These are phyloP conservation scores for Chirona hameri DNA, from an alignment of 2,888 invertebrate genomes.

Conservation along the genomic window DNA sequence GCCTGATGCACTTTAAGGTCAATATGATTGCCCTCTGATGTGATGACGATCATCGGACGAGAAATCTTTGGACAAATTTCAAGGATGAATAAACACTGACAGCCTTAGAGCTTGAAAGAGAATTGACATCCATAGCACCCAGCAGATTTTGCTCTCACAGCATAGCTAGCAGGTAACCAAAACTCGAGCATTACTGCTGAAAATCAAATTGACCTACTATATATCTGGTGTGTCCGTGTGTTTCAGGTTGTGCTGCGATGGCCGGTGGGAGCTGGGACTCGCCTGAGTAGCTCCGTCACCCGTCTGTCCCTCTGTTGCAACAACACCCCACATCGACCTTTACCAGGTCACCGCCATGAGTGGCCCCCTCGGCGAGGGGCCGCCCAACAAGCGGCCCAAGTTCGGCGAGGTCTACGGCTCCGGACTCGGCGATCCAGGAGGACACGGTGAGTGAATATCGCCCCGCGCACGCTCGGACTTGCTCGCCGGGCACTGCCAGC, in stretches of 20 bases:
- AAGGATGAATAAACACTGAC: no score
- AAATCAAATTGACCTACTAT: no score
- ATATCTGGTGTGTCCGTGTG: no score
- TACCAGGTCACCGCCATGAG: slow-evolving; percentile 42
- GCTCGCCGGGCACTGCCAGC: not conserved
- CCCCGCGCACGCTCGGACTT: no score
- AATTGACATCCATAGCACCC: no score
- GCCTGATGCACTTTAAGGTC: not conserved
- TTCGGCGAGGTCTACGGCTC: slow-evolving; percentile 23
- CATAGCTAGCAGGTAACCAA: no score
- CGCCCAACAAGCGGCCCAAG: slow-evolving; percentile 47
- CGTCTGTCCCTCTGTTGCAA: no score
- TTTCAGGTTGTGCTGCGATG: not conserved
- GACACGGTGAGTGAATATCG: not conserved
- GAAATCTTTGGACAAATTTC: no score
- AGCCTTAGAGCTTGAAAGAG: no score
- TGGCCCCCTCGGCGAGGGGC: slow-evolving; percentile 47
- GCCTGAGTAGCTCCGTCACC: not conserved
- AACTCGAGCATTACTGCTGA: no score
- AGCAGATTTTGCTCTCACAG: no score
- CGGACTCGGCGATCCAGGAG: slow-evolving; percentile 30
- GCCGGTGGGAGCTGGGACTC: not conserved
- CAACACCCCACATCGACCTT: no score
- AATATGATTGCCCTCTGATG: not conserved
- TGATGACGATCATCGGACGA: not conserved